These are phyloP conservation scores for Epinotia ramella DNA, from an alignment of 2,888 invertebrate genomes.

Conservation along the genomic window DNA sequence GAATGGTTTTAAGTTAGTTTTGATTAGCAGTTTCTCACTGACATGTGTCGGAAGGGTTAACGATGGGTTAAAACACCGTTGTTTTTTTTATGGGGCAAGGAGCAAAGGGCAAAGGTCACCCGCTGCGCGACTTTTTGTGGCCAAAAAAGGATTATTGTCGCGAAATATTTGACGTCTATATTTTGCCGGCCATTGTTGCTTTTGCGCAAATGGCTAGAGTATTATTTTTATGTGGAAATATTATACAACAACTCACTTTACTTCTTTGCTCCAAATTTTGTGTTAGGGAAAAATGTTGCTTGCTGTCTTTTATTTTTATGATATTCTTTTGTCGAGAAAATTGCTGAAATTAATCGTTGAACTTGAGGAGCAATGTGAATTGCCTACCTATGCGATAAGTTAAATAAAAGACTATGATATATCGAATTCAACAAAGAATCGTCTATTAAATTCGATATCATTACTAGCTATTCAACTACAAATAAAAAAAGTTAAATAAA, in stretches of 20 bases:
- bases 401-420: neutral
- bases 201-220: constrained; percentile 38
- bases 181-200: constrained; percentile 50
- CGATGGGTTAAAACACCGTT: constrained; percentile 72
- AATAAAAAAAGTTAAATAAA: constrained; percentile 25
- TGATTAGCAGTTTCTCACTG: constrained; percentile 60
- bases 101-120: constrained; percentile 71
- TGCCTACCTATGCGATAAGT: neutral
- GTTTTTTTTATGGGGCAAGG: constrained; percentile 76
- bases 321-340: constrained; percentile 12
- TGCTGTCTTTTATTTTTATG: neutral
- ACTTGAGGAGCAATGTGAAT: no score
- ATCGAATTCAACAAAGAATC: neutral
- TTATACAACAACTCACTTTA: constrained; percentile 22
- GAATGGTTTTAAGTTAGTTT: constrained; percentile 45
- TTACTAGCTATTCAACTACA: constrained; percentile 33
- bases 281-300: neutral
- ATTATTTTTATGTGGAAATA: constrained; percentile 32
- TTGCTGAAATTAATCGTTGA: neutral
- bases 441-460: constrained; percentile 15
- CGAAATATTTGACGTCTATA: constrained; percentile 66
- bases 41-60: constrained; percentile 79
- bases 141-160: constrained; percentile 65
- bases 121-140: constrained; percentile 68
- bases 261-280: constrained; percentile 5